These are phyloP conservation scores for Morus bassanus DNA, from an alignment of 2,797 vertebrate genomes.

Conservation along the genomic window DNA sequence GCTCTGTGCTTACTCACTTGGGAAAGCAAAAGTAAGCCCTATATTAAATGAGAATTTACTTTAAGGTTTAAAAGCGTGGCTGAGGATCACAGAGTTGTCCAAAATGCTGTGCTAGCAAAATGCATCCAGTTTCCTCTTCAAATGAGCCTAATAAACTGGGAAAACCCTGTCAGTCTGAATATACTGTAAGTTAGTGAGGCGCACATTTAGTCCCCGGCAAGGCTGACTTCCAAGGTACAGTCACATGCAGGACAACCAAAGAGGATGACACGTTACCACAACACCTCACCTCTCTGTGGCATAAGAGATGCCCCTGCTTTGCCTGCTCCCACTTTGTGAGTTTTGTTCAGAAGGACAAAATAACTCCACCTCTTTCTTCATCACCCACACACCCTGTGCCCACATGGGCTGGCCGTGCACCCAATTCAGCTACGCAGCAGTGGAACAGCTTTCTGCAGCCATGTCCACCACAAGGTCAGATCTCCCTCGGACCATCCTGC, in stretches of 20 bases:
- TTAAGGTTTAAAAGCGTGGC: neutral
- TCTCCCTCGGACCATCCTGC: neutral
- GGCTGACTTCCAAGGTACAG: neutral
- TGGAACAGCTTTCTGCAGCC: neutral
- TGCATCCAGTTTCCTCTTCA: neutral
- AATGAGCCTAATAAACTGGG: conserved; percentile 41
- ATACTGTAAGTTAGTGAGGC: neutral
- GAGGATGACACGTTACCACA: neutral
- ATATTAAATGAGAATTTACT: neutral
- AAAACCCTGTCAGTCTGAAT: conserved; percentile 43
- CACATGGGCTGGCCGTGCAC: rapidly evolving
- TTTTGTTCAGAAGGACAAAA: neutral
- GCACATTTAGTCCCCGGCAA: neutral
- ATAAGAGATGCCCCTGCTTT: neutral
- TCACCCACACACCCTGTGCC: neutral
- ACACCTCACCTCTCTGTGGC: neutral
- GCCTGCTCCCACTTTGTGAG: neutral
- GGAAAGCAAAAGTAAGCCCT: neutral
- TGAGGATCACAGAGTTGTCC: neutral
- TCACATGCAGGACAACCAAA: neutral
- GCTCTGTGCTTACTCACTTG: neutral
- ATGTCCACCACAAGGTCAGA: neutral
- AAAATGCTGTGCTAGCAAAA: neutral
- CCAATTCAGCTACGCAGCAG: neutral
- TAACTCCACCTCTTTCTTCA: neutral